Evolutionary conservation across 2,113 vertebrate species (phyloP).

Genomic region (Theristicus caerulescens): DNA sequence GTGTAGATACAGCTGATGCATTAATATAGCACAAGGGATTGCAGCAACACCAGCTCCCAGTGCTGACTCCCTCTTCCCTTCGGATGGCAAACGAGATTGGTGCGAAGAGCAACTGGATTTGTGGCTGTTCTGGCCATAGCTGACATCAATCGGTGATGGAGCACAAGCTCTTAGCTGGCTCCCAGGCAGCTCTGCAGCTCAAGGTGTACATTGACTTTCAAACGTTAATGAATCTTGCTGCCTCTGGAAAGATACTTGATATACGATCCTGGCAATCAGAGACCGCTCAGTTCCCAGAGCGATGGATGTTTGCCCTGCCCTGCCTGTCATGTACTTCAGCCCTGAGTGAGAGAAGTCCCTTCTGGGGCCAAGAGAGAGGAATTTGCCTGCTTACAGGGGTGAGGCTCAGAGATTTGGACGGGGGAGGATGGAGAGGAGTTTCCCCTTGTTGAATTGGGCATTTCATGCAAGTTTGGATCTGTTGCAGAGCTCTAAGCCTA

Average conservation of each 20-base stretch:
- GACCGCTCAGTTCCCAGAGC: background rate
- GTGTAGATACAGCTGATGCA: background rate
- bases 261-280: background rate
- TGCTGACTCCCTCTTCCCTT: background rate
- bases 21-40: background rate
- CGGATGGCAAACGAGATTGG: fast-evolving
- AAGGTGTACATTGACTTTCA: background rate
- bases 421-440: background rate
- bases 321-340: background rate
- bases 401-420: background rate
- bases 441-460: slow-evolving; percentile 14
- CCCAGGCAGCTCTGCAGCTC: background rate
- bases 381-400: background rate
- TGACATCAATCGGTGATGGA: background rate
- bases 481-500: background rate
- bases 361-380: background rate
- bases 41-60: background rate
- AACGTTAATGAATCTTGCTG: background rate
- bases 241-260: background rate
- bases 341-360: background rate
- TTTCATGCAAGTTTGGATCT: slow-evolving; percentile 44
- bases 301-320: background rate
- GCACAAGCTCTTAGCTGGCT: background rate
- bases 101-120: background rate
- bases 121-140: background rate